A percentile compares a stretch with the other conserved stretches of the same genome.
Evolutionary conservation across 2,797 vertebrate genomes (phyloP).

Genomic region (Pterois miles): DNA sequence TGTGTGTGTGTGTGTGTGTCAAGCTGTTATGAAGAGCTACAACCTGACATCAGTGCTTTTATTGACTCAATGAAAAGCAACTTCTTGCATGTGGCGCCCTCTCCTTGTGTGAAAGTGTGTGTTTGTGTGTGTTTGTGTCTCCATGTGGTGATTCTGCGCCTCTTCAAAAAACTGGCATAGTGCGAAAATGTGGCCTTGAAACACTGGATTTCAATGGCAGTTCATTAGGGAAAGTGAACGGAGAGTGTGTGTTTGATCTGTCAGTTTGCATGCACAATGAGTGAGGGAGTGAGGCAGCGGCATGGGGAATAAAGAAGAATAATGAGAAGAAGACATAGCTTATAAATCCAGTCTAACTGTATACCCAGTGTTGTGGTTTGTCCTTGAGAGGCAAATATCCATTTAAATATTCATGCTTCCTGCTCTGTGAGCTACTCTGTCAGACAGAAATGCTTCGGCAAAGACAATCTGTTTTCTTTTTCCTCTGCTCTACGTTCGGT

Average conservation of each 20-base stretch:
- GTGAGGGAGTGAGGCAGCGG: conserved; percentile 38
- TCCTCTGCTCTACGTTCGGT: not conserved
- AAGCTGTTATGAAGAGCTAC: conserved; percentile 23
- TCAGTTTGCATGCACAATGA: not conserved
- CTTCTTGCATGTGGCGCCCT: not conserved
- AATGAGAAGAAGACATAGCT: conserved; percentile 11
- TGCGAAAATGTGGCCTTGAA: not conserved
- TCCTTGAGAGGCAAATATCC: conserved; percentile 47
- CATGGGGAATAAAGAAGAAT: conserved; percentile 29
- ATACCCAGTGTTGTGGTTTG: conserved; percentile 4
- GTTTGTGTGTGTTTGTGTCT: not conserved
- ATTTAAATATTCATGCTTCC: conserved; percentile 47
- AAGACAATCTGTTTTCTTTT: not conserved
- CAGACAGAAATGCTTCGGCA: not conserved
- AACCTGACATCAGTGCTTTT: conserved; percentile 38
- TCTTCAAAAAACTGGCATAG: not conserved
- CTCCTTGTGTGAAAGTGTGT: not conserved
- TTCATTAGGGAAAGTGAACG: conserved; percentile 9
- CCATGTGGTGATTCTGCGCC: not conserved
- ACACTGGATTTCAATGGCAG: not conserved
- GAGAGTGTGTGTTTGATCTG: conserved; percentile 6
- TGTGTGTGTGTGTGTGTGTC: not conserved
- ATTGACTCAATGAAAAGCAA: conserved; percentile 39
- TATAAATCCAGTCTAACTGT: conserved; percentile 15
- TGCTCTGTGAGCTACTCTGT: conserved; percentile 2